phyloP scores from a whole-genome alignment of 2,888 invertebrate genomes.

The Eutolmus rufibarbis region DNA sequence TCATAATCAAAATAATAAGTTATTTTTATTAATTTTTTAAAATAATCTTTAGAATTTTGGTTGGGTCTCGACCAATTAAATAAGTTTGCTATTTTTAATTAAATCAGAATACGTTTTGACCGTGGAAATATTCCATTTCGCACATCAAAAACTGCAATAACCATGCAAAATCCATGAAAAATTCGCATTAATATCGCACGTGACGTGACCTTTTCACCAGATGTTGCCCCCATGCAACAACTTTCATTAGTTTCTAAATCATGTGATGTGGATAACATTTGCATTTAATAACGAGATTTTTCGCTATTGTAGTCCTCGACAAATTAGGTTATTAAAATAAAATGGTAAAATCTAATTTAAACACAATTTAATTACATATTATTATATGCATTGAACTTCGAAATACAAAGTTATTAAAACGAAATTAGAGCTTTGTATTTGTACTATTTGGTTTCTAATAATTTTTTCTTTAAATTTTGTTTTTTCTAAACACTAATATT shows the following conservation, averaged over 20 bases:
- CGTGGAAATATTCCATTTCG: background rate
- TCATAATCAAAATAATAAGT: no score
- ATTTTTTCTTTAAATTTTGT: no score
- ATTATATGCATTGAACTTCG: no score
- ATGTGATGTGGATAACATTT: background rate
- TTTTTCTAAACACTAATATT: no score
- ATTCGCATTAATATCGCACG: background rate
- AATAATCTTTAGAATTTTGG: no score
- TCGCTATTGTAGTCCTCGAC: background rate
- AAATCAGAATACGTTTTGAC: no score
- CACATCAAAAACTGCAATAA: background rate
- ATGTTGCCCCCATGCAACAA: background rate
- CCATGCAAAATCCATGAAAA: background rate
- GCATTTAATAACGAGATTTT: background rate
- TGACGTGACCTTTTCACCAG: background rate
- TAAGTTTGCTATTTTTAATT: no score
- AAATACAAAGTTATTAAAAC: no score
- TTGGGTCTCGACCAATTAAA: no score
- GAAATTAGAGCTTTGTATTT: no score
- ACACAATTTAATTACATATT: background rate
- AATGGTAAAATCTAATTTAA: background rate
- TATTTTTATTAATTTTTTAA: no score
- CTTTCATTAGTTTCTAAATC: background rate
- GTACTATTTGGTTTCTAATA: no score
- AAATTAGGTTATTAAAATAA: background rate